Evolutionary conservation across 2,113 vertebrate genomes (phyloP), one percentile per base, ranked within the genome.

Genomic region (Ellobius talpinus): DNA sequence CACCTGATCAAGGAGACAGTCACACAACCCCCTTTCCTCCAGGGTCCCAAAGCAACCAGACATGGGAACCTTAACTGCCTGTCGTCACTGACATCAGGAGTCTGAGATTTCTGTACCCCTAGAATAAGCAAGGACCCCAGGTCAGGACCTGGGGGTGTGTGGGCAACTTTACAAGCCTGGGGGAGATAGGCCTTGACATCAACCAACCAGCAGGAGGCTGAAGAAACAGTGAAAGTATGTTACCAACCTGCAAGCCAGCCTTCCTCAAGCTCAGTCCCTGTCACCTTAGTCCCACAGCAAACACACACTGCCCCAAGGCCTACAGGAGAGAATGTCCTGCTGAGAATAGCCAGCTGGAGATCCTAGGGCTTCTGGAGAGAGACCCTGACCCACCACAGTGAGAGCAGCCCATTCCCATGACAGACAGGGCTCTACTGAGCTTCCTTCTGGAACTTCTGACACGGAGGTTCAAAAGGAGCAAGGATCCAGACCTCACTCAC

Each of bases 21-120:
- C 90, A 52, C 4, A 29, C 7, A 8, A 16, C 33, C 33, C 79
- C 55, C 31, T 42, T 47, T 47, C 9, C 55, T 19, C 52, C 31
- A 16, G 31, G 55, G 3, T 21, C 36, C 7, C 66, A 61, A 17
- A 50, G 9, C 12, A 8, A n/a, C 3, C 16, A 1, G 24, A 36
- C 50, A 26, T 24, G 9, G 63, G 39, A 45, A 29, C 7, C 4
- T 9, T 16, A 47, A 31, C 58, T 50, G 39, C 6, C 73, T 45
- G 5, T 4, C 9, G 3, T 3, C 8, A 9, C 26, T 2, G n/a
- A 68, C 10, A 21, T 5, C 0, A 24, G 0, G 2, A 2, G 0
- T 8, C 74, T 84, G 63, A n/a, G 58, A 55, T 55, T 12, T 50
- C 58, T 26, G 4, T 14, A 17, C 12, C 29, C 73, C 63, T 39